phyloP scores from a whole-genome alignment of 2,888 invertebrate species.

The Philonicus albiceps region DNA sequence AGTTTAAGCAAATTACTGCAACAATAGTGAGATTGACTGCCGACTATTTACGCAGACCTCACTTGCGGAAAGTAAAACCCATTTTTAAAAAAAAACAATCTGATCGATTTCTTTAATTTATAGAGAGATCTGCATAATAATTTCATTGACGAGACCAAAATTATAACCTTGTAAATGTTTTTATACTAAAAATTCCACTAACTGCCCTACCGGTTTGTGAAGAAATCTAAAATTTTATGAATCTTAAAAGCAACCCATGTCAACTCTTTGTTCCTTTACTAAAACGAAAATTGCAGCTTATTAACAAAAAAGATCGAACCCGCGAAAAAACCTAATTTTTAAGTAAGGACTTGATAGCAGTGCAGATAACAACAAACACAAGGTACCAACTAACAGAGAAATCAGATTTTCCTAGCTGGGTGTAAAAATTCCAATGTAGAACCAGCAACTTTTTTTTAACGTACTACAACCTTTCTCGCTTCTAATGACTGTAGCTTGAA shows the following conservation, averaged over 20 bases:
- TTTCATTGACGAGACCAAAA: background rate
- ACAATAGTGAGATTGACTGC: background rate
- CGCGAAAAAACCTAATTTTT: background rate
- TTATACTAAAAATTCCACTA: background rate
- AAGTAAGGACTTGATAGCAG: background rate
- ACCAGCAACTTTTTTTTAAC: background rate
- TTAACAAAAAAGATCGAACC: background rate
- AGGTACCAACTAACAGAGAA: background rate
- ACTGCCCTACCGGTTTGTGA: background rate
- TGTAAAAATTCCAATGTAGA: no score
- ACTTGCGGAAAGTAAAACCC: background rate
- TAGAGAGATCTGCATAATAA: background rate
- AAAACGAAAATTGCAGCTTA: background rate
- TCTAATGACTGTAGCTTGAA: no score
- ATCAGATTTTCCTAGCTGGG: background rate
- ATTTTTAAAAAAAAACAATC: background rate
- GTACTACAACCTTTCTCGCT: background rate
- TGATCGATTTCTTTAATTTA: background rate
- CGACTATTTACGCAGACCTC: background rate
- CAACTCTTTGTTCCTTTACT: background rate
- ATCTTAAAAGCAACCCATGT: background rate
- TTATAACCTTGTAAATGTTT: background rate
- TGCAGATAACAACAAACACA: background rate
- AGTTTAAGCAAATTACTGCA: conserved; percentile 2
- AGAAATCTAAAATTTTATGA: background rate